Conservation (phyloP, 2,888 invertebrate species). For the Thyatira batis region DNA sequence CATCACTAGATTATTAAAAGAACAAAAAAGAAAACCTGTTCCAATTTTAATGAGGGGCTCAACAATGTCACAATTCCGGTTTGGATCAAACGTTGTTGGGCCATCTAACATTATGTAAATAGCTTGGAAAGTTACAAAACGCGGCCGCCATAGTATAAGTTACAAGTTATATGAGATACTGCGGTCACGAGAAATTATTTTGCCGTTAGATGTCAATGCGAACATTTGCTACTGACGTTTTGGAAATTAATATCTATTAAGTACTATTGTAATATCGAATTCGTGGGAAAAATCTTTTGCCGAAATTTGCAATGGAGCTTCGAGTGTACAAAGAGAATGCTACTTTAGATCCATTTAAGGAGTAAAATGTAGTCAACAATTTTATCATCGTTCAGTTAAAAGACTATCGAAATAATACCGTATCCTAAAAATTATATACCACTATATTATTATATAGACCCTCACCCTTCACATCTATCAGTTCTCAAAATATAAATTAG, state of each 20-base stretch:
- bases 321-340: too few relatives aligned
- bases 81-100: background rate
- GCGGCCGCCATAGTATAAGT: slow-evolving; percentile 9
- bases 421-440: too few relatives aligned
- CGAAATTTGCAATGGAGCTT: too few relatives aligned
- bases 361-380: too few relatives aligned
- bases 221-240: background rate
- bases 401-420: too few relatives aligned
- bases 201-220: slow-evolving; percentile 15
- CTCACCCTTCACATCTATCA: too few relatives aligned
- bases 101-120: background rate
- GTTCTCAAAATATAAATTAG: too few relatives aligned
- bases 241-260: background rate
- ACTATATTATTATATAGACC: too few relatives aligned
- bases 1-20: background rate
- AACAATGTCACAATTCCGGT: slow-evolving; percentile 1
- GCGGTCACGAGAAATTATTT: slow-evolving; percentile 29
- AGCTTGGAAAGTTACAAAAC: slow-evolving; percentile 10
- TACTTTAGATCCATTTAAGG: too few relatives aligned
- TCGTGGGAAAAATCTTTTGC: too few relatives aligned
- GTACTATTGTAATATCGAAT: background rate
- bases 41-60: background rate
- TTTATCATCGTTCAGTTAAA: too few relatives aligned
- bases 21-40: background rate
- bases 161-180: slow-evolving; percentile 27